Base-by-base conservation (phyloP, 1,140 invertebrate species). In the Nautilus pompilius region DNA sequence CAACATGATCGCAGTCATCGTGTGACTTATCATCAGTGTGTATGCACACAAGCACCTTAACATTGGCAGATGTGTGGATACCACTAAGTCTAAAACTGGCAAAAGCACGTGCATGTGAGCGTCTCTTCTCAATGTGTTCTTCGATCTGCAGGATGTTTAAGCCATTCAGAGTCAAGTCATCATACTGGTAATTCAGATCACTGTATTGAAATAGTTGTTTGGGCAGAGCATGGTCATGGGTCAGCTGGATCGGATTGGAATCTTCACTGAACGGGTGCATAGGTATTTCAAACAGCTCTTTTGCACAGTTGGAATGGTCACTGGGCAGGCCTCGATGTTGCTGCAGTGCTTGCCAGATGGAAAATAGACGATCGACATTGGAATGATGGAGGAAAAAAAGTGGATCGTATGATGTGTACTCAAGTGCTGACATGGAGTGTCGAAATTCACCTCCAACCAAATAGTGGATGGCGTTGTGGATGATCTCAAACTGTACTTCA, bases 381-480 rank as follows among this genome's bases (percentile, higher is more conserved):
- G 69, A 68, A 71, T 61, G 20, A 41, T 58, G 56, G 3, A 58
- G 32, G 22, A 58, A 58, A 22, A 58, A 58, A 5, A 58, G 13
- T 58, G 69, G 69, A 33, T 71, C 69, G 57, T 68, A 71, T 28
- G 69, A 56, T 8, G 66, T 66, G 58, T 66, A 71, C 32, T 71
- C 69, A 34, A 71, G 60, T 34, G 51, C 62, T 30, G 69, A 71
- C 61, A 71, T 60, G 26, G 66, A 68, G 46, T 62, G 62, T 8
- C 28, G 57, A 60, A 61, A 53, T n/a, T 58, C 24, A 2, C 69
- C 69, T 22, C 69, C 69, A n/a, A 68, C 66, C 48, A 71, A 60
- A 59, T 61, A 71, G 60, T 71, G 69, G 56, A 71, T 68, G 46
- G 61, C 46, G 58, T 68, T 71, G 63, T 71, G 69, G 36, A 63